These are phyloP conservation scores for Abscondita cerata DNA, from an alignment of 2,888 invertebrate genomes.

Conservation along the genomic window DNA sequence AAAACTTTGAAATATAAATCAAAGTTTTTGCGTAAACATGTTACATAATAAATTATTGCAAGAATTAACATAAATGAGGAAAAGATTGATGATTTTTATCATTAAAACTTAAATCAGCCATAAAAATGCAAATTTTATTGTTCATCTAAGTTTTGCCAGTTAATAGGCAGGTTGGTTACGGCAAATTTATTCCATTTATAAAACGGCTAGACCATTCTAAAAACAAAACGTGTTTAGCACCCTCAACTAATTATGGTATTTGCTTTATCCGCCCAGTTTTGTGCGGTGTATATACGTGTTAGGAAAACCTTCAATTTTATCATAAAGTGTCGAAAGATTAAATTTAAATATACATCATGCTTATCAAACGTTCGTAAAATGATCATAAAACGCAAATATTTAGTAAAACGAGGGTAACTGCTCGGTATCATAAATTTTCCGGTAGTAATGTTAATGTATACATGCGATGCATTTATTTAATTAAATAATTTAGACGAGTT, in stretches of 20 bases:
- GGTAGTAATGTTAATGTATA: slow-evolving; percentile 23
- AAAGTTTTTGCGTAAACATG: too few relatives aligned
- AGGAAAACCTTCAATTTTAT: slow-evolving; percentile 14
- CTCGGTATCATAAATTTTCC: neutral
- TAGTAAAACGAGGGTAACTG: neutral
- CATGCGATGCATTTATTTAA: slow-evolving; percentile 28
- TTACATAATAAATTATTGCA: too few relatives aligned
- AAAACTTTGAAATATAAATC: too few relatives aligned
- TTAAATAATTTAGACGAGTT: slow-evolving; percentile 27
- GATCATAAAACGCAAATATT: slow-evolving; percentile 17
- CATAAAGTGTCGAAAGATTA: slow-evolving; percentile 38
- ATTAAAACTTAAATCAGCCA: neutral
- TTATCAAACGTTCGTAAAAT: slow-evolving; percentile 24
- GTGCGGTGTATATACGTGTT: slow-evolving; percentile 4
- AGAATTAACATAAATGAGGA: too few relatives aligned
- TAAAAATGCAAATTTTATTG: slow-evolving; percentile 7
- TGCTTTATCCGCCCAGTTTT: slow-evolving; percentile 16
- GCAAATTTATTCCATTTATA: slow-evolving; percentile 4
- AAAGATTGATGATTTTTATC: slow-evolving; percentile 5
- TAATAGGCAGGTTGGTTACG: slow-evolving; percentile 1
- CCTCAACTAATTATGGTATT: slow-evolving; percentile 15
- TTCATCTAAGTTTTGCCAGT: neutral
- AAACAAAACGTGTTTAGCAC: slow-evolving; percentile 13
- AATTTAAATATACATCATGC: slow-evolving; percentile 33
- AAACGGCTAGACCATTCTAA: neutral